phyloP scores from a whole-genome alignment of 64 coral and sea anemone species.

The Porites lutea region DNA sequence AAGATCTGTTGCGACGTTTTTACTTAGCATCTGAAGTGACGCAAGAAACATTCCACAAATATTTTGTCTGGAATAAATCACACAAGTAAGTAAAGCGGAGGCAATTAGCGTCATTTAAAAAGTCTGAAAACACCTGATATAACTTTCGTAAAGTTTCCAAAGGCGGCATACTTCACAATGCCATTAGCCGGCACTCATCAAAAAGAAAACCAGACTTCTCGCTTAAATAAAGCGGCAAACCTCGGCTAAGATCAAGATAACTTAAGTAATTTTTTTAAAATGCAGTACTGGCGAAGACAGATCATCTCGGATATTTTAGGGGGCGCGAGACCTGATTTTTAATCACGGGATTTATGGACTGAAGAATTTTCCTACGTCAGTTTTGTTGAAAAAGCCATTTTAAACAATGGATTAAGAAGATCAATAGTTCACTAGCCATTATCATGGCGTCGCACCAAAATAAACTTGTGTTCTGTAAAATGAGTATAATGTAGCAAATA shows the following conservation, averaged over 20 bases:
- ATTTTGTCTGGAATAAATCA: constrained; percentile 12
- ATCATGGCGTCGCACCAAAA: constrained; percentile 10
- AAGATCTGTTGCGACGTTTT: neutral
- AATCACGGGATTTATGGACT: too few species aligned
- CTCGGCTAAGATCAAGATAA: neutral
- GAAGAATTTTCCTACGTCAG: neutral
- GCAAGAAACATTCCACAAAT: constrained; percentile 38
- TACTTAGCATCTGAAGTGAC: constrained; percentile 39
- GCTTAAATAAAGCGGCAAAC: neutral
- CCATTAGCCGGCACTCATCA: neutral
- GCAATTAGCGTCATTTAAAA: constrained; percentile 38
- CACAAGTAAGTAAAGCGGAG: neutral
- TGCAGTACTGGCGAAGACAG: neutral
- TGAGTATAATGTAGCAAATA: neutral
- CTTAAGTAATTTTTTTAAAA: neutral
- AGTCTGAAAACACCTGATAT: constrained; percentile 48
- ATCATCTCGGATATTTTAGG: neutral
- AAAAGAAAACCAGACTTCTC: neutral
- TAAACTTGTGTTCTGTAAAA: constrained; percentile 13
- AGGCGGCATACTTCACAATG: too few species aligned
- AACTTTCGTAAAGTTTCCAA: neutral
- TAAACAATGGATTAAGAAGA: neutral
- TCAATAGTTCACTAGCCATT: constrained; percentile 30
- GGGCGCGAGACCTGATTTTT: too few species aligned
- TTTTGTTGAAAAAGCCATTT: neutral